Percentiles rank a stretch among this genome's conserved stretches.
Conservation (phyloP, 2,888 invertebrate species). For the Eubasilissa splendida region DNA sequence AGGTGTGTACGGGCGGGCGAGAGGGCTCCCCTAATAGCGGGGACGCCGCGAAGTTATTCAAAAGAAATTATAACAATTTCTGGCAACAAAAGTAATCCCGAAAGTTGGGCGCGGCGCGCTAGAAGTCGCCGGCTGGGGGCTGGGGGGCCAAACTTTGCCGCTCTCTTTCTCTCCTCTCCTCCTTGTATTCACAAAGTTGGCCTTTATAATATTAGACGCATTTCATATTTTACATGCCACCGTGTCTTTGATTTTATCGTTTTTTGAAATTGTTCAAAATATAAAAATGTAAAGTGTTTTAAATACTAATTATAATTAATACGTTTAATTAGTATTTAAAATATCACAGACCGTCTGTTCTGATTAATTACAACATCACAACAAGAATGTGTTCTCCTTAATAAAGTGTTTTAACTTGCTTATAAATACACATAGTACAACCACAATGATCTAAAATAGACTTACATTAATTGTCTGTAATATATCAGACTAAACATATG, state of each 20-base stretch:
- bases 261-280: not conserved
- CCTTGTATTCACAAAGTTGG: not conserved
- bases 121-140: not conserved
- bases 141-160: not conserved
- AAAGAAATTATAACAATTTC: constrained; percentile 59
- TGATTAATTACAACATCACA: no score
- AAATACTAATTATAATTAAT: not conserved
- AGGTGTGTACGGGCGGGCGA: not conserved
- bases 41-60: constrained; percentile 57
- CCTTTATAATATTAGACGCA: constrained; percentile 25
- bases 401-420: no score
- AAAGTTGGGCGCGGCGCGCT: constrained; percentile 49
- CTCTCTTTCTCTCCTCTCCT: no score
- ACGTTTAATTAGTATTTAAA: no score
- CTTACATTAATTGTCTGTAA: no score
- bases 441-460: no score
- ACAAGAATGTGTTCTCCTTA: no score
- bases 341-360: no score
- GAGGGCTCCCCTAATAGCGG: constrained; percentile 19
- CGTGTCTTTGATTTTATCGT: not conserved
- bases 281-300: not conserved
- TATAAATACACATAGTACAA: no score
- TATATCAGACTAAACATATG: no score
- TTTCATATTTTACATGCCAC: not conserved
- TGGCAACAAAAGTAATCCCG: constrained; percentile 58